Evolutionary conservation across 2,797 vertebrate genomes (phyloP).

Genomic region (Clamator glandarius): DNA sequence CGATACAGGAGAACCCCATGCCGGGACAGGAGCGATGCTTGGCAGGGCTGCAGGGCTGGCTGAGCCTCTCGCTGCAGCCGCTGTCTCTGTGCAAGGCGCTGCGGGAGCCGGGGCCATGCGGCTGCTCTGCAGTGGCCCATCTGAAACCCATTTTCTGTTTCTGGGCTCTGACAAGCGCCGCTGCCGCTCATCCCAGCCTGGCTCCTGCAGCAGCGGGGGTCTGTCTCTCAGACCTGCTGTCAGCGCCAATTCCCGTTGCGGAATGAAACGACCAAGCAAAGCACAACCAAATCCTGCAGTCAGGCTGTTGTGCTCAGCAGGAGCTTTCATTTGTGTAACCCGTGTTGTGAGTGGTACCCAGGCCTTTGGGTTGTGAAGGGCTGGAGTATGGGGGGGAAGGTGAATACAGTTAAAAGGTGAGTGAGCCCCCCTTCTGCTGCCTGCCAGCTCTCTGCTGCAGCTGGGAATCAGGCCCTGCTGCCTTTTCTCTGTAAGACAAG

Average conservation of each 20-base stretch:
- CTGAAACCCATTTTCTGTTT: not conserved
- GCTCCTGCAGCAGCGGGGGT: not conserved
- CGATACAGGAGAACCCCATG: rapidly evolving
- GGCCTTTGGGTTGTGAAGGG: not conserved
- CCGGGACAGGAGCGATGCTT: not conserved
- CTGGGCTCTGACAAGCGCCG: not conserved
- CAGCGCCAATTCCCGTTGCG: not conserved
- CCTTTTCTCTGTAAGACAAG: not conserved
- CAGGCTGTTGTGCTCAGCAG: rapidly evolving
- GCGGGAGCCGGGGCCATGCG: rapidly evolving
- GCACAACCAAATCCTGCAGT: not conserved
- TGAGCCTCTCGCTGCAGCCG: not conserved
- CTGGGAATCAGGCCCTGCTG: not conserved
- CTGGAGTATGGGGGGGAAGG: not conserved
- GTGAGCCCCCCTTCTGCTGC: not conserved
- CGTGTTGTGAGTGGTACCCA: not conserved
- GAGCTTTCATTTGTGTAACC: not conserved
- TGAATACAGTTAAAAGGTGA: not conserved
- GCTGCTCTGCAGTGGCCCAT: not conserved
- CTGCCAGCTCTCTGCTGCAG: not conserved
- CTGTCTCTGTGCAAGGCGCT: not conserved
- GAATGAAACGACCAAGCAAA: not conserved
- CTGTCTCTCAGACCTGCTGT: not conserved
- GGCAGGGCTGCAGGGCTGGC: not conserved
- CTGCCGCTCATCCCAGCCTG: not conserved